Evolutionary conservation across 92 coral and sea anemone species (phyloP).

Genomic region (Palythoa grandiflora): DNA sequence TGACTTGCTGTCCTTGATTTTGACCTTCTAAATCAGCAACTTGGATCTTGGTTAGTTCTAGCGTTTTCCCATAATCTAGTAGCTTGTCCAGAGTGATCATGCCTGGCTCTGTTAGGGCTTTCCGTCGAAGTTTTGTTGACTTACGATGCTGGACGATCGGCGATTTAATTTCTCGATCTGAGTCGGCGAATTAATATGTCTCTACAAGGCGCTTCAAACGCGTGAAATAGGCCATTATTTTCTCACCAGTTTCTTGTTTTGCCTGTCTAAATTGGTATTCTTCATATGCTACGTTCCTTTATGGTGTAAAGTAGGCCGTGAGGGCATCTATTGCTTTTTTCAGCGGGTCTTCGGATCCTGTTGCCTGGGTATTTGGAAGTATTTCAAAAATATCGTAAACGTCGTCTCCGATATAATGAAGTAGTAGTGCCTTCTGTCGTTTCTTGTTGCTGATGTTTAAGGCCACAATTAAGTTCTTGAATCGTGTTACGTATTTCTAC

Average conservation of each 20-base stretch:
- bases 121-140: slow-evolving; percentile 50
- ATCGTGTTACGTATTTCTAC: slow-evolving; percentile 66
- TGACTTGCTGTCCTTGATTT: too few species aligned
- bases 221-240: slow-evolving; percentile 51
- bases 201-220: slow-evolving; percentile 55
- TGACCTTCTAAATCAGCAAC: slow-evolving; percentile 40
- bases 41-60: slow-evolving; percentile 56
- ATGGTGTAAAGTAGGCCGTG: slow-evolving; percentile 66
- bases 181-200: slow-evolving; percentile 64
- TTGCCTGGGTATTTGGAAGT: background rate
- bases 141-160: slow-evolving; percentile 66
- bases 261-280: slow-evolving; percentile 64
- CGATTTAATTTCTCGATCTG: slow-evolving; percentile 63
- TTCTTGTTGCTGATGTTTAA: slow-evolving; percentile 44
- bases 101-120: slow-evolving; percentile 58
- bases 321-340: slow-evolving; percentile 63
- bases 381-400: slow-evolving; percentile 70
- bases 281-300: slow-evolving; percentile 62
- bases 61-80: slow-evolving; percentile 61
- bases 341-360: slow-evolving; percentile 50
- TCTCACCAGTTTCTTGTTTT: slow-evolving; percentile 57
- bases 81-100: slow-evolving; percentile 58
- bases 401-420: slow-evolving; percentile 72
- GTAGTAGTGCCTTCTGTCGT: slow-evolving; percentile 64
- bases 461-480: slow-evolving; percentile 64